phyloP scores from a whole-genome alignment of 35 echinoderm and acorn worm genomes.

The Apostichopus parvimensis region DNA sequence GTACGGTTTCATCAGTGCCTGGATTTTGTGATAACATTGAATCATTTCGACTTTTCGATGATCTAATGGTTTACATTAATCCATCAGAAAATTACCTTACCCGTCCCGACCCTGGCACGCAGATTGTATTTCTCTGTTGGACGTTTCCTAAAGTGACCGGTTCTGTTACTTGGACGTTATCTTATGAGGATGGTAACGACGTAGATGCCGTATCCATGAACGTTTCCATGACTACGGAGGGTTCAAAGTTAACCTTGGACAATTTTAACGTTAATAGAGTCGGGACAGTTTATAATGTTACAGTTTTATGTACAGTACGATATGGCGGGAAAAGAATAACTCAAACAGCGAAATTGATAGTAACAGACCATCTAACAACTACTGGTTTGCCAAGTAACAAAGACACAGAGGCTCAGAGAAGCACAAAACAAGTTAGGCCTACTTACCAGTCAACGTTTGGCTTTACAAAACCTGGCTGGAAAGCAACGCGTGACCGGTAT shows the following conservation, averaged over 20 bases:
- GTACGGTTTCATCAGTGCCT: not conserved
- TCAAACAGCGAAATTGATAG: not conserved
- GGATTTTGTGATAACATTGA: not conserved
- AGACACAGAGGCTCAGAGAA: not conserved
- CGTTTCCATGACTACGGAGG: constrained; percentile 9
- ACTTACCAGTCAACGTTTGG: no score
- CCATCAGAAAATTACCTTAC: not conserved
- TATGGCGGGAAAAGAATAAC: not conserved
- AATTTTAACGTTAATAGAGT: not conserved
- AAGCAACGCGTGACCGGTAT: no score
- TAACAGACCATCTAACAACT: not conserved
- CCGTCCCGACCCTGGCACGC: not conserved
- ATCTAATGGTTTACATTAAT: not conserved
- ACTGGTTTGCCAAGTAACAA: not conserved
- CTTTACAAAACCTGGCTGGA: no score
- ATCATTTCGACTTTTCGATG: not conserved
- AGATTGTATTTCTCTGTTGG: not conserved
- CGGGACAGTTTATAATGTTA: not conserved
- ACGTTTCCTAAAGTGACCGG: not conserved
- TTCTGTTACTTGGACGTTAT: not conserved
- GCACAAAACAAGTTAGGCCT: no score
- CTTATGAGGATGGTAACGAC: not conserved
- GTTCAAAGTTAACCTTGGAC: not conserved
- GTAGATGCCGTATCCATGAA: not conserved
- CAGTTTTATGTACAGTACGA: not conserved